Conservation (phyloP, 2,888 invertebrate species). For the Exephanes ischioxanthus region DNA sequence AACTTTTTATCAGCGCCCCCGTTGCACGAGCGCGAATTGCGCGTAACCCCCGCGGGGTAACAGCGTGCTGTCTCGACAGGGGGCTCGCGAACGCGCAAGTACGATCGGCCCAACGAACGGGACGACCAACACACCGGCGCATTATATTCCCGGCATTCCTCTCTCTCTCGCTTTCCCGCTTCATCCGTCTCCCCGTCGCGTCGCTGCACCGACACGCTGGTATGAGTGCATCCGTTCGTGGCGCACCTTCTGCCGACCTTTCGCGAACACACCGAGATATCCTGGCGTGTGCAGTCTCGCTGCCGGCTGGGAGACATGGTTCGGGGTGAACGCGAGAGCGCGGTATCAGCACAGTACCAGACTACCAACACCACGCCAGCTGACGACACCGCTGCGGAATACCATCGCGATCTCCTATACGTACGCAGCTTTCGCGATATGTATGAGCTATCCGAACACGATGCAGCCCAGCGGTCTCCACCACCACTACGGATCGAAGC, state of each 20-base stretch:
- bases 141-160: constrained; percentile 53
- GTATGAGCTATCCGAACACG: constrained; percentile 10
- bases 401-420: constrained; percentile 39
- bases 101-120: constrained; percentile 35
- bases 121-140: constrained; percentile 59
- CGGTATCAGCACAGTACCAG: constrained; percentile 66
- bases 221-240: constrained; percentile 65
- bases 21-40: constrained; percentile 84
- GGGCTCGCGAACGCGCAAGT: constrained; percentile 67
- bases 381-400: constrained; percentile 55
- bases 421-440: neutral
- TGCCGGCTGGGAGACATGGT: constrained; percentile 38
- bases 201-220: constrained; percentile 74
- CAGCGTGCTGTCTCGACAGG: constrained; percentile 83
- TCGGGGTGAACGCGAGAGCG: constrained; percentile 58
- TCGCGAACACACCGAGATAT: constrained; percentile 75
- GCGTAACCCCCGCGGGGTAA: constrained; percentile 84
- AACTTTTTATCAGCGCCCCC: constrained; percentile 80
- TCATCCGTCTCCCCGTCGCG: constrained; percentile 15
- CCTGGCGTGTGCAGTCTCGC: constrained; percentile 52
- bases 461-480: constrained; percentile 16
- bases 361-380: constrained; percentile 63
- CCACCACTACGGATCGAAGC: neutral
- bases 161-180: constrained; percentile 40
- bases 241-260: constrained; percentile 69